Evolutionary conservation across 2,888 invertebrate species (phyloP).

Genomic region (Himalopsyche japonica): DNA sequence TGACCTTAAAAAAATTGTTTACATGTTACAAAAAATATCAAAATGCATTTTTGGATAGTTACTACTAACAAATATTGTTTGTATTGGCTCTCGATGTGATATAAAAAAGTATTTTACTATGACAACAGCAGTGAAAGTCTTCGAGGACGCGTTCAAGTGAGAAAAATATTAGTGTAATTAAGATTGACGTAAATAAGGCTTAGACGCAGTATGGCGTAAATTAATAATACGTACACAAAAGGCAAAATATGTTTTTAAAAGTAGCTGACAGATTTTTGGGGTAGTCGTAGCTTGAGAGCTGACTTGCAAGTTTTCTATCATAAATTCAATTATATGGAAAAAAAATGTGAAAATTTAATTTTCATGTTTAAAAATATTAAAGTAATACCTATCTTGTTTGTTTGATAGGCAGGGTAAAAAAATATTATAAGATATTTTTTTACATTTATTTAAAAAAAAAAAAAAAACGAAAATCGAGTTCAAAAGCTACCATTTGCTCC

Average conservation of each 20-base stretch:
- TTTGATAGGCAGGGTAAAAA: too few species aligned
- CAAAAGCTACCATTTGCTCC: too few species aligned
- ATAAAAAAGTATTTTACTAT: not conserved
- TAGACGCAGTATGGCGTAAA: not conserved
- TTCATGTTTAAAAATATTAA: too few species aligned
- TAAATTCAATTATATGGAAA: not conserved
- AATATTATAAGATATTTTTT: too few species aligned
- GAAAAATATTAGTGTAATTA: conserved; percentile 1
- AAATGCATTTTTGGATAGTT: not conserved
- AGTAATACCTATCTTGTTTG: too few species aligned
- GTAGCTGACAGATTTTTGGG: not conserved
- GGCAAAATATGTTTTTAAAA: conserved; percentile 1
- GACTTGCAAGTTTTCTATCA: not conserved
- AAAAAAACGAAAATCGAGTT: too few species aligned
- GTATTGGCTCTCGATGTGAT: not conserved
- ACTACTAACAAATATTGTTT: not conserved
- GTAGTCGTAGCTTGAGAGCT: not conserved
- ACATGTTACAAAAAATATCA: too few species aligned
- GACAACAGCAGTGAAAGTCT: not conserved
- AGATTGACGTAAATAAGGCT: not conserved
- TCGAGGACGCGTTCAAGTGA: not conserved
- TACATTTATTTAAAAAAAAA: too few species aligned
- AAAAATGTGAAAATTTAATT: too few species aligned
- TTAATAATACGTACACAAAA: not conserved
- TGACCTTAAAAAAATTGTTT: too few species aligned